Evolutionary conservation across 2,113 vertebrate species (phyloP).

Genomic region (Percopsis transmontana): DNA sequence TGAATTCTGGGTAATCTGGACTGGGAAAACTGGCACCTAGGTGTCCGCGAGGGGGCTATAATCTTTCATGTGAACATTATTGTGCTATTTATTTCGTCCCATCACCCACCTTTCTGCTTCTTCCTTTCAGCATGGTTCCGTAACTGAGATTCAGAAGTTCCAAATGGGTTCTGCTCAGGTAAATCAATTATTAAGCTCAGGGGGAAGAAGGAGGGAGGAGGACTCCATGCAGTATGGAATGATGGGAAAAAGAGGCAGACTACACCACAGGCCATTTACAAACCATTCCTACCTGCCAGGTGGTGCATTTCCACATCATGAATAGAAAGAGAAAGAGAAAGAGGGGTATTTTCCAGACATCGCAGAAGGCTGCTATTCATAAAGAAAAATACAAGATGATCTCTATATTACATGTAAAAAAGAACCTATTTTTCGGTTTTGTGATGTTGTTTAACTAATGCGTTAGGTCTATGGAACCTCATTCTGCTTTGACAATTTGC

Average conservation of each 20-base stretch:
- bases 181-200: not conserved
- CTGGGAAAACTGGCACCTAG: not conserved
- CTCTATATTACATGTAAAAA: too few relatives aligned
- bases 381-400: too few relatives aligned
- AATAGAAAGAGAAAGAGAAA: too few relatives aligned
- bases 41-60: not conserved
- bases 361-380: too few relatives aligned
- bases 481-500: too few relatives aligned
- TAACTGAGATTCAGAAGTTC: not conserved
- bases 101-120: not conserved
- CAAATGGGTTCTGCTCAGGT: not conserved
- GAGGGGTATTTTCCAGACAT: too few relatives aligned
- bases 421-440: too few relatives aligned
- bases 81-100: not conserved
- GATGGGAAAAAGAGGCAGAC: not conserved
- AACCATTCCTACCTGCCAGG: not conserved
- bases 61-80: not conserved
- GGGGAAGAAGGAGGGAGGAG: not conserved
- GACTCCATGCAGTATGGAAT: not conserved
- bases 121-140: not conserved
- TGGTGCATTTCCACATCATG: too few relatives aligned
- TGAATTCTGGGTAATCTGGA: slow-evolving; percentile 4
- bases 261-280: not conserved
- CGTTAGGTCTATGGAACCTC: too few relatives aligned
- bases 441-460: too few relatives aligned